Percentiles rank a stretch among this genome's conserved stretches.
Conservation (phyloP, 1,140 invertebrate genomes). For the Hypsibius dujardini region DNA sequence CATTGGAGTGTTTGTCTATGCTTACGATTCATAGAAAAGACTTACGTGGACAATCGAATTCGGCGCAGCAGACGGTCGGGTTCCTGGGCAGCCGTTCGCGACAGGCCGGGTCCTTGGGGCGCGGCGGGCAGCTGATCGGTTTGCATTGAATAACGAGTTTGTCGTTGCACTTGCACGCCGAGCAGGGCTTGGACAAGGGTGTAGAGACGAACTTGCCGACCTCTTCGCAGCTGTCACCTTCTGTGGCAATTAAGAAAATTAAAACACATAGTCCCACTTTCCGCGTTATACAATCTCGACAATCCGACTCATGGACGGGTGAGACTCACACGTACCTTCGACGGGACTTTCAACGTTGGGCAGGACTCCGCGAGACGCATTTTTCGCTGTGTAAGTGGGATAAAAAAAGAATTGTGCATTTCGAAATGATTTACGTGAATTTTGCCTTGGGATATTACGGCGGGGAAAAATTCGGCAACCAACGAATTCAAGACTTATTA, state of each 20-base stretch:
- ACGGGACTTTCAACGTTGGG: not conserved
- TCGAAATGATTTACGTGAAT: too few species aligned
- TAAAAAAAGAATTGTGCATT: not conserved
- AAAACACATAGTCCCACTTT: too few species aligned
- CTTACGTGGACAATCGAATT: not conserved
- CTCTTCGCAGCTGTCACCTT: not conserved
- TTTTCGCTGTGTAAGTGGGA: not conserved
- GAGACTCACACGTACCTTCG: not conserved
- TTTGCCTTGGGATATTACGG: too few species aligned
- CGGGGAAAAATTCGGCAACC: too few species aligned
- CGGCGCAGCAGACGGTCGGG: conserved; percentile 10
- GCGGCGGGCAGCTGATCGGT: not conserved
- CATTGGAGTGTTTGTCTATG: too few species aligned
- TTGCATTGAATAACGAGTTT: conserved; percentile 4
- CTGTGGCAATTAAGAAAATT: not conserved
- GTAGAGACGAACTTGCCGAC: not conserved
- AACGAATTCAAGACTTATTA: too few species aligned
- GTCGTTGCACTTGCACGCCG: conserved; percentile 12
- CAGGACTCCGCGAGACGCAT: not conserved
- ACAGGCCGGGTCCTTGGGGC: not conserved
- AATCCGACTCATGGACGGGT: too few species aligned
- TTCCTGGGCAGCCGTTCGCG: conserved; percentile 5
- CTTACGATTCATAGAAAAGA: too few species aligned
- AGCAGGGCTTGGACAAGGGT: not conserved
- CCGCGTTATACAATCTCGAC: too few species aligned